These are phyloP conservation scores for Haliaeetus leucogaster DNA, from an alignment of 2,113 vertebrate species.

Conservation along the genomic window DNA sequence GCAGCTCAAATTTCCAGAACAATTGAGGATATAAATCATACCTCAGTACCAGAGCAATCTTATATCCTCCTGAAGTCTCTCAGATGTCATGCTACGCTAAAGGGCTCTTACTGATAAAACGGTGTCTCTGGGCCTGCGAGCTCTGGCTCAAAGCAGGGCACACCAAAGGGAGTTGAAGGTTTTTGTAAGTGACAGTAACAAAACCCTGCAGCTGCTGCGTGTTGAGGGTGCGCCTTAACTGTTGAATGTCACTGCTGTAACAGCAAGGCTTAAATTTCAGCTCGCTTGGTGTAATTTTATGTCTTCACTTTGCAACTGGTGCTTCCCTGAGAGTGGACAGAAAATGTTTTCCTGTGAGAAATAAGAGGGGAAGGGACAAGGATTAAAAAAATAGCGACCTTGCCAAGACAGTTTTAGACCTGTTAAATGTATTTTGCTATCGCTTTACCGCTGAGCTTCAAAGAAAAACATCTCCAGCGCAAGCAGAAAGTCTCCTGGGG, in stretches of 20 bases:
- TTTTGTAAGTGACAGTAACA: conserved; percentile 20
- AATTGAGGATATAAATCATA: conserved; percentile 37
- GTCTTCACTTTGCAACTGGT: conserved; percentile 20
- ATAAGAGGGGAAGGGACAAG: not conserved
- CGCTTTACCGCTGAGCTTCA: conserved; percentile 22
- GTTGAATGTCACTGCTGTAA: conserved; percentile 39
- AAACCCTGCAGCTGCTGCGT: conserved; percentile 52
- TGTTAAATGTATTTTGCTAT: conserved; percentile 29
- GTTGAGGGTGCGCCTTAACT: not conserved
- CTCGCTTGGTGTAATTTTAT: conserved; percentile 76
- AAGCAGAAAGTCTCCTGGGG: not conserved
- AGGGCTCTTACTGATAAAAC: not conserved
- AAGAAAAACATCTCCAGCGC: conserved; percentile 19
- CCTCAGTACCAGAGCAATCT: conserved; percentile 15
- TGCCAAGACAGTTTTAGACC: conserved; percentile 41
- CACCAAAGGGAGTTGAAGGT: not conserved
- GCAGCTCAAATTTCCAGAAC: conserved; percentile 4
- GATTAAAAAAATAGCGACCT: not conserved
- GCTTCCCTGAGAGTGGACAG: not conserved
- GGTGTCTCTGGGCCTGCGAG: not conserved
- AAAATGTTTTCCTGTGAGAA: not conserved
- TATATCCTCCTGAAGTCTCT: not conserved
- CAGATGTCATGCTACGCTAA: not conserved
- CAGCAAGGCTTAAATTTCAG: conserved; percentile 81
- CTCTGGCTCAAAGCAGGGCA: not conserved